These are phyloP conservation scores for Syngnathoides biaculeatus DNA, from an alignment of 2,113 vertebrate species.

Conservation along the genomic window DNA sequence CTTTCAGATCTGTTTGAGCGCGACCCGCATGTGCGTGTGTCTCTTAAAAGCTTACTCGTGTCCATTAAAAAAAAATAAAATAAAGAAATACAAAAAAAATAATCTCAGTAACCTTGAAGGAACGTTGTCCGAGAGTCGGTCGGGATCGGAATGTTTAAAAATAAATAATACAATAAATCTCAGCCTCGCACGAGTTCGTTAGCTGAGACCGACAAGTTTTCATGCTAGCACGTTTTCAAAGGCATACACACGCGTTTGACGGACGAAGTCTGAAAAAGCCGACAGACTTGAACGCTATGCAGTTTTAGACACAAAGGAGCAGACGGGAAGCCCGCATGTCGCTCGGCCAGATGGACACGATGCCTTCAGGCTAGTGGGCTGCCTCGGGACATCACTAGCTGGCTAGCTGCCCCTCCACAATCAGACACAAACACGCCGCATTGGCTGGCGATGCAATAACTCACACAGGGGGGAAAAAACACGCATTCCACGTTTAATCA, in stretches of 20 bases:
- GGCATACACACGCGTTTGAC: not conserved
- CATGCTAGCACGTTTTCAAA: slow-evolving; percentile 2
- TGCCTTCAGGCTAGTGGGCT: slow-evolving; percentile 38
- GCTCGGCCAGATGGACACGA: slow-evolving; percentile 75
- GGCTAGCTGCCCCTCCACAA: slow-evolving; percentile 69
- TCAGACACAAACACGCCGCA: slow-evolving; percentile 67
- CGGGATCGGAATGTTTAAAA: not conserved
- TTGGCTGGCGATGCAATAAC: slow-evolving; percentile 38
- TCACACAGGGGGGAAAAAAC: too few species aligned
- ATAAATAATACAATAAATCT: not conserved
- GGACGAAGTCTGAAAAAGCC: not conserved
- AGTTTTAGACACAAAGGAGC: slow-evolving; percentile 50
- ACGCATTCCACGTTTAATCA: slow-evolving; percentile 53
- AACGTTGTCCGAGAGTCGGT: not conserved
- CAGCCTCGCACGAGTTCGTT: slow-evolving; percentile 2
- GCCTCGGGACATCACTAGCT: slow-evolving; percentile 64
- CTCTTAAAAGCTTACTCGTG: not conserved
- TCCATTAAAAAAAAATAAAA: not conserved
- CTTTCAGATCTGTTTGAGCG: not conserved
- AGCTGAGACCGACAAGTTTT: slow-evolving; percentile 1
- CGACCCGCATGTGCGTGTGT: not conserved
- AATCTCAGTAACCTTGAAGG: not conserved
- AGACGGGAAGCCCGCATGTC: slow-evolving; percentile 46
- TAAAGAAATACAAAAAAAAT: not conserved
- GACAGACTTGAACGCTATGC: not conserved